Evolutionary conservation across 2,113 vertebrate species (phyloP).

Genomic region (Siniperca chuatsi): DNA sequence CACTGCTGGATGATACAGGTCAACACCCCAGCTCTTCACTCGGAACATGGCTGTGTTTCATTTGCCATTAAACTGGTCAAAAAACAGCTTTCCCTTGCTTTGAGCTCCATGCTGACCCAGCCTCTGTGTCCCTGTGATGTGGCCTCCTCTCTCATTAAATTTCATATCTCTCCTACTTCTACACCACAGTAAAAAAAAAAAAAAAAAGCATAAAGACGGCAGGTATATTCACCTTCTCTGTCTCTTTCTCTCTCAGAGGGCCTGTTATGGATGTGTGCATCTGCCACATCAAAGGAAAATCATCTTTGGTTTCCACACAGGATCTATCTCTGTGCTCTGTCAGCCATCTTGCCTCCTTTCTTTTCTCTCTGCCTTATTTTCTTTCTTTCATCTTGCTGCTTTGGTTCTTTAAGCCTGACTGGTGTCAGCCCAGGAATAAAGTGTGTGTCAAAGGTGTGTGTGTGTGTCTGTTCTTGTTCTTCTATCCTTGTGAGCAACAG

Average conservation of each 20-base stretch:
- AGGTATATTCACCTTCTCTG: constrained; percentile 39
- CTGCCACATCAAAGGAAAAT: constrained; percentile 66
- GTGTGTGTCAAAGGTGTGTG: constrained; percentile 24
- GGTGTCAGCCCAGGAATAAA: constrained; percentile 54
- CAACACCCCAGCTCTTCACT: not conserved
- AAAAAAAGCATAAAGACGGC: constrained; percentile 10
- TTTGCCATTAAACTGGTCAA: not conserved
- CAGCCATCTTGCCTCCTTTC: constrained; percentile 20
- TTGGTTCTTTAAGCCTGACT: constrained; percentile 46
- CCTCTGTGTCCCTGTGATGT: constrained; percentile 6
- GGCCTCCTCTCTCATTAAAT: constrained; percentile 43
- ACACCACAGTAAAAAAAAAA: not conserved
- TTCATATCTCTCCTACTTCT: constrained; percentile 3
- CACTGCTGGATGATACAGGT: not conserved
- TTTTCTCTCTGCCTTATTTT: constrained; percentile 18
- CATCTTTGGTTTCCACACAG: constrained; percentile 30
- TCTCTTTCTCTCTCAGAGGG: constrained; percentile 14
- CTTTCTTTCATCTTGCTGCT: constrained; percentile 41
- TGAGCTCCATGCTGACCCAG: constrained; percentile 12
- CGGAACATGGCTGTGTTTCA: not conserved
- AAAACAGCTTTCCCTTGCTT: too few species aligned
- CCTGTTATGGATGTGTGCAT: constrained; percentile 50
- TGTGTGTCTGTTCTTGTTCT: not conserved
- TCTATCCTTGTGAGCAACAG: constrained; percentile 17
- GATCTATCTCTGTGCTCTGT: constrained; percentile 26